A percentile compares a stretch with the other conserved stretches of the same genome.
These are phyloP conservation scores for Nylanderia fulva DNA, from an alignment of 1,140 invertebrate genomes.

Conservation along the genomic window DNA sequence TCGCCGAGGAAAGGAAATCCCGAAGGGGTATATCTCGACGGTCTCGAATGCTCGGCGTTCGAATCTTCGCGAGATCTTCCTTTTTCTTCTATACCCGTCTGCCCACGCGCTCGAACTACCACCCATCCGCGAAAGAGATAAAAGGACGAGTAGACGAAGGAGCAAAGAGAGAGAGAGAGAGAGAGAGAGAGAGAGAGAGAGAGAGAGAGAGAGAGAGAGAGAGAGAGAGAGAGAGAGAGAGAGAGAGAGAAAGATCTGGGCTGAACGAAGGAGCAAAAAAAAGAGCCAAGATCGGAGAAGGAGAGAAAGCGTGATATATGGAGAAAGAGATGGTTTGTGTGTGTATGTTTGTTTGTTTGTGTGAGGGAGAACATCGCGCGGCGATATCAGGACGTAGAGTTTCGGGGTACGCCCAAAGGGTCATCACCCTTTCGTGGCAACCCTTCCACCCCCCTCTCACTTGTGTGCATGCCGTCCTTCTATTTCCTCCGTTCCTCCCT, in stretches of 20 bases:
- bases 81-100: constrained; percentile 43
- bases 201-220: too few relatives aligned
- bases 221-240: too few relatives aligned
- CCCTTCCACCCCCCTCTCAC: constrained; percentile 25
- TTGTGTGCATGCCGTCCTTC: constrained; percentile 34
- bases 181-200: too few relatives aligned
- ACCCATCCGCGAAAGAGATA: constrained; percentile 54
- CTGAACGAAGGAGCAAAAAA: background rate
- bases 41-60: constrained; percentile 47
- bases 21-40: constrained; percentile 5
- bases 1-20: constrained; percentile 15
- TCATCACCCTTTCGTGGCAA: constrained; percentile 64
- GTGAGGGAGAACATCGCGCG: constrained; percentile 39
- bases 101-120: constrained; percentile 43
- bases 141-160: constrained; percentile 33
- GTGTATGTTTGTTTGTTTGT: background rate
- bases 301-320: constrained; percentile 48
- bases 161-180: constrained; percentile 7
- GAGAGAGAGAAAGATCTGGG: constrained; percentile 25
- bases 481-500: background rate
- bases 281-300: constrained; percentile 9
- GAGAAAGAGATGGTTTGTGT: background rate
- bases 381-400: constrained; percentile 69
- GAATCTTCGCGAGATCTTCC: constrained; percentile 37
- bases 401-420: constrained; percentile 69